phyloP scores from a whole-genome alignment of 2,888 invertebrate genomes.

The Xanthostigma xanthostigma region DNA sequence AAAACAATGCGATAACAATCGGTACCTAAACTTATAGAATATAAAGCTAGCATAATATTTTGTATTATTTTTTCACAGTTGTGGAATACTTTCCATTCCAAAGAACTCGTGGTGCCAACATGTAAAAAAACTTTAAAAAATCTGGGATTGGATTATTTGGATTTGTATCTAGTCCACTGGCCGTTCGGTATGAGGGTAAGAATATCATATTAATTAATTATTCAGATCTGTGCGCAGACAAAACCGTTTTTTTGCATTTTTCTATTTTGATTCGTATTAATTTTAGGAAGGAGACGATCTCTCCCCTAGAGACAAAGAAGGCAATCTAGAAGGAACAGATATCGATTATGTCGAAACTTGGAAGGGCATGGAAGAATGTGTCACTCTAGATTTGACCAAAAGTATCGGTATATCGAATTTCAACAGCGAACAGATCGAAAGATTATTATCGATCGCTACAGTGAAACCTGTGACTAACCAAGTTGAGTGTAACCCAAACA shows the following conservation, averaged over 20 bases:
- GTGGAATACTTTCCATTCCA: constrained; percentile 48
- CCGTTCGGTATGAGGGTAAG: constrained; percentile 25
- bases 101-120: constrained; percentile 35
- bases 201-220: not conserved
- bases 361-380: constrained; percentile 63
- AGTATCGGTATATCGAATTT: constrained; percentile 83
- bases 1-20: too few species aligned
- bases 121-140: constrained; percentile 20
- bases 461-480: constrained; percentile 54
- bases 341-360: constrained; percentile 65
- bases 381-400: constrained; percentile 49
- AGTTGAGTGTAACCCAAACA: constrained; percentile 68
- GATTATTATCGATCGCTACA: constrained; percentile 44
- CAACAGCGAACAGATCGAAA: constrained; percentile 58
- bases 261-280: constrained; percentile 1
- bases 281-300: constrained; percentile 35
- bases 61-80: constrained; percentile 18
- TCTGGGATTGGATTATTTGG: constrained; percentile 22
- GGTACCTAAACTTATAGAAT: too few species aligned
- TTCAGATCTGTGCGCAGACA: too few species aligned
- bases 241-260: too few species aligned
- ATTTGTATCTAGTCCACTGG: constrained; percentile 26
- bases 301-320: constrained; percentile 45
- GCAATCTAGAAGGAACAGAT: constrained; percentile 40
- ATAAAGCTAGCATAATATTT: too few species aligned